Base-by-base conservation (phyloP, 2,888 invertebrate genomes). In the Aproaerema taeniolella region DNA sequence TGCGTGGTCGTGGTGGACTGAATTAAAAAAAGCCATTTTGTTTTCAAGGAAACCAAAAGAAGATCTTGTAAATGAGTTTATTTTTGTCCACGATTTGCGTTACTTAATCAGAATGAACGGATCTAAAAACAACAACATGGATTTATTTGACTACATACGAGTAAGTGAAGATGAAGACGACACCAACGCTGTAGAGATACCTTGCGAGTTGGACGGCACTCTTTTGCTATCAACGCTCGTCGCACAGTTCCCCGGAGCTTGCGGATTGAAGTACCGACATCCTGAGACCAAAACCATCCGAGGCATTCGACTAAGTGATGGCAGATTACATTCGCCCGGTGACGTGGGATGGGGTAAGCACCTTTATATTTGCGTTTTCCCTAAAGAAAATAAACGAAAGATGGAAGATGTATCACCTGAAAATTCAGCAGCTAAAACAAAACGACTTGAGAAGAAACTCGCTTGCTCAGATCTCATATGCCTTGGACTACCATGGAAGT, bases 391-490 rank as follows among this genome's bases (percentile, higher is more conserved):
- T 74, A 98, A 98, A 86, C 91, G 97, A 45, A 98, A 98, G 83
- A 96, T 96, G 66, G 98, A 98, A 81, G 97, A 97, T 71, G 94
- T 94, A 58, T 77, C 82, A 1, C 89, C 95, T 61, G 97, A 98
- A 75, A 97, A 96, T 78, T 94, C 95, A 5, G 94, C 95, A 29
- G 96, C 97, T 7, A 98, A 98, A 88, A 97, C 97, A 17, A 98
- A 98, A 86, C 91, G 97, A 39, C 92, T 97, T 73, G 98, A 98
- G 77, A 95, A 95, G 52, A 94, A 95, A 67, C 88, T 95, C 43
- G 94, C 95, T 47, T 97, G 97, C 78, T 96, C 97, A 45, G 99
- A 99, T 87, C 90, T 99, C 60, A 99, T 99, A 76, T 98, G 99
- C 33, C 91, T 99, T 41, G 99, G 99, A 24, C 87, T 99, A 54